These are phyloP conservation scores for Rhea americana DNA, from an alignment of 2,113 vertebrate species.

Conservation along the genomic window DNA sequence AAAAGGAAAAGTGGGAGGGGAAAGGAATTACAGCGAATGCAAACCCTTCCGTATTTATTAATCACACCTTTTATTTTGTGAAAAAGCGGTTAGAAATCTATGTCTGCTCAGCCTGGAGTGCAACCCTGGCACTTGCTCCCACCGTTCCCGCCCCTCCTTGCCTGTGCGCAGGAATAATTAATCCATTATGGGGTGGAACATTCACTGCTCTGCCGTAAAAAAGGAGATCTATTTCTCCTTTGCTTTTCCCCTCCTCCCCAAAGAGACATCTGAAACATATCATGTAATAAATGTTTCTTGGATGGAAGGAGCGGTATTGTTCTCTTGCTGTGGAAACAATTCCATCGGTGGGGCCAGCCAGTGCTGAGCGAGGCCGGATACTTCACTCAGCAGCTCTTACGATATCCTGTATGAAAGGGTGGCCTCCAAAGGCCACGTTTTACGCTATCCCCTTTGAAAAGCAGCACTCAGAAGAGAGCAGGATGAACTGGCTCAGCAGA, in stretches of 20 bases:
- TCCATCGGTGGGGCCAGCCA: background rate
- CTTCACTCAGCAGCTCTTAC: background rate
- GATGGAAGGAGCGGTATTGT: conserved; percentile 65
- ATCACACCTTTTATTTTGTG: conserved; percentile 43
- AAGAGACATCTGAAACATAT: conserved; percentile 59
- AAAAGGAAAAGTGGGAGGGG: background rate
- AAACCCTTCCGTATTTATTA: conserved; percentile 57
- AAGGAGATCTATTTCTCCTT: conserved; percentile 42
- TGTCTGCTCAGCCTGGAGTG: conserved; percentile 51
- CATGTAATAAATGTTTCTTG: conserved; percentile 62
- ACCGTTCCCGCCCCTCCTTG: background rate
- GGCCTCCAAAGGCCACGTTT: background rate
- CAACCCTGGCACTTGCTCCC: background rate
- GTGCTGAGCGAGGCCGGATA: background rate
- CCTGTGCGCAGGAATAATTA: conserved; percentile 35
- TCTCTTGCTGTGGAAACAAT: conserved; percentile 55
- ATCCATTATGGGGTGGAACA: conserved; percentile 52
- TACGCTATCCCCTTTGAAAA: background rate
- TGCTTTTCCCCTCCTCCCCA: conserved; percentile 2
- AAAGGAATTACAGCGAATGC: background rate
- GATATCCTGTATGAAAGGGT: background rate
- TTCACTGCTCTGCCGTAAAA: background rate
- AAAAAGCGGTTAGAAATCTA: conserved; percentile 21
- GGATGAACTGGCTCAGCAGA: accelerated
- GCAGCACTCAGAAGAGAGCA: background rate